Percentiles rank a stretch among this genome's conserved stretches.
phyloP scores from a whole-genome alignment of 1,140 invertebrate species.

The Drosophila tropicalis region DNA sequence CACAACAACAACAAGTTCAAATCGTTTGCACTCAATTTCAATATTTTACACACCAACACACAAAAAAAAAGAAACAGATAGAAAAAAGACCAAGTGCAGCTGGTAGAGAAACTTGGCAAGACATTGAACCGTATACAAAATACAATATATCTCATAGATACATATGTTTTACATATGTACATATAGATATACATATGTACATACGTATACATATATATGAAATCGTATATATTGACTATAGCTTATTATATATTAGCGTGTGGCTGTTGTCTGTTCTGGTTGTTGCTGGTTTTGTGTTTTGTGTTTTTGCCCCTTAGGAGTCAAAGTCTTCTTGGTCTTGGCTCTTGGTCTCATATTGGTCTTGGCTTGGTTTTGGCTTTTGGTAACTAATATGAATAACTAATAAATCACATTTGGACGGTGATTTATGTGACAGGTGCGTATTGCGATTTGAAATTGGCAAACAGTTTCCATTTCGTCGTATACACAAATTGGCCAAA shows the following conservation, averaged over 20 bases:
- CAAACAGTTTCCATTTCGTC: conserved; percentile 70
- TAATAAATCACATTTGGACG: conserved; percentile 78
- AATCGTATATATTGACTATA: conserved; percentile 47
- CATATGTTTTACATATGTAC: conserved; percentile 53
- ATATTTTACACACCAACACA: conserved; percentile 68
- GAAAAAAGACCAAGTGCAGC: conserved; percentile 37
- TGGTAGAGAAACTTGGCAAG: conserved; percentile 56
- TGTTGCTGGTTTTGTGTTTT: not conserved
- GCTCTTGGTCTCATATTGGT: conserved; percentile 25
- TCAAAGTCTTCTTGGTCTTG: conserved; percentile 42
- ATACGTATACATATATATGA: conserved; percentile 15
- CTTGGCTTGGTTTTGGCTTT: conserved; percentile 23
- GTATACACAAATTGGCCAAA: conserved; percentile 63
- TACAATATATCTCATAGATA: conserved; percentile 67
- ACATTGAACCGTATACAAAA: conserved; percentile 34
- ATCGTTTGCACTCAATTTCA: conserved; percentile 81
- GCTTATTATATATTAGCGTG: conserved; percentile 76
- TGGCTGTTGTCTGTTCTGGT: conserved; percentile 19
- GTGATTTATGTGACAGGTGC: conserved; percentile 81
- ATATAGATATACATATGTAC: conserved; percentile 62
- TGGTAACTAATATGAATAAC: conserved; percentile 79
- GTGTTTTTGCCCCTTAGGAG: conserved; percentile 54
- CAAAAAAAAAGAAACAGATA: conserved; percentile 27
- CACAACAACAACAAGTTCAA: conserved; percentile 56
- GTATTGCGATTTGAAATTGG: conserved; percentile 81